These are phyloP conservation scores for Ptyas mucosa DNA, from an alignment of 2,113 vertebrate genomes.

Conservation along the genomic window DNA sequence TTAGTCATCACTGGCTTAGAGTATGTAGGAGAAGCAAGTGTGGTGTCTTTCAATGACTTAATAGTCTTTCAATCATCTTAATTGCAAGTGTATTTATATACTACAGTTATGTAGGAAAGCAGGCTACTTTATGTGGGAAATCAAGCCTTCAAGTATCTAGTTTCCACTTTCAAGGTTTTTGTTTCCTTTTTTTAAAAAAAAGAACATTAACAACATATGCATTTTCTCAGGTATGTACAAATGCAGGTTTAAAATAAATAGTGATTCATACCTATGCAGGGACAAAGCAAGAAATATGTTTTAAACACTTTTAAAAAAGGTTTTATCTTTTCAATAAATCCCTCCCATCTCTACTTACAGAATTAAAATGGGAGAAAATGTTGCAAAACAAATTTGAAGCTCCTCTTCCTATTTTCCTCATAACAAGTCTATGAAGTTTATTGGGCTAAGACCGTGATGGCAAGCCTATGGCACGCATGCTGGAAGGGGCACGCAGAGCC, in stretches of 20 bases:
- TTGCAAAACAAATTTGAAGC: not conserved
- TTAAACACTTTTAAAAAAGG: not conserved
- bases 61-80: not conserved
- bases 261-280: not conserved
- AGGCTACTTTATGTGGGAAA: not conserved
- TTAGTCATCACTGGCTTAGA: not conserved
- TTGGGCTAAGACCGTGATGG: too few relatives aligned
- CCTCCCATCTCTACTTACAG: not conserved
- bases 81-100: not conserved
- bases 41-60: not conserved
- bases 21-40: not conserved
- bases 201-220: not conserved
- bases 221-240: not conserved
- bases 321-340: not conserved
- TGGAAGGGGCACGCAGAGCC: too few relatives aligned
- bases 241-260: not conserved
- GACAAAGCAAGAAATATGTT: not conserved
- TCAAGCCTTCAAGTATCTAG: not conserved
- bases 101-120: not conserved
- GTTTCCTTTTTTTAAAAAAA: not conserved
- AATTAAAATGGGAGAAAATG: not conserved
- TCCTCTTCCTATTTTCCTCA: not conserved
- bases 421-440: too few relatives aligned
- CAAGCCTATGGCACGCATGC: too few relatives aligned
- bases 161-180: not conserved